Evolutionary conservation across 2,888 invertebrate species (phyloP).

Genomic region (Ophion costatus): DNA sequence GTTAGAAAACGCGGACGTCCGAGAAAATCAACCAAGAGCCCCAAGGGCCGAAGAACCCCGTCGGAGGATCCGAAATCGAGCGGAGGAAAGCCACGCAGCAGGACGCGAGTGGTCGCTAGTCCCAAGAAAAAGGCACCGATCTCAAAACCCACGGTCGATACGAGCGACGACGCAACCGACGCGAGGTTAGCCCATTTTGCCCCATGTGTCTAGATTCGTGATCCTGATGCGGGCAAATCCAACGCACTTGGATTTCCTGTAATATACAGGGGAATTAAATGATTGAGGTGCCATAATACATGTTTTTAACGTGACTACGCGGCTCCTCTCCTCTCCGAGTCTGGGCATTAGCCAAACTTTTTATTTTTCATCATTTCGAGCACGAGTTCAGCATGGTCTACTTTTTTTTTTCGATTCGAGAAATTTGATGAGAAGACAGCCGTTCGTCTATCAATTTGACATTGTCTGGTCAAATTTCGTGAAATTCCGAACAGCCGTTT

Average conservation of each 20-base stretch:
- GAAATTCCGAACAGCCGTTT: too few relatives aligned
- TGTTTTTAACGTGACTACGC: too few relatives aligned
- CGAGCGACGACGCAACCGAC: slow-evolving; percentile 82
- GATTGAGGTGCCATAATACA: too few relatives aligned
- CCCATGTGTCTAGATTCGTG: not conserved
- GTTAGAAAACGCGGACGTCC: slow-evolving; percentile 84
- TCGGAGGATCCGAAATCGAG: slow-evolving; percentile 75
- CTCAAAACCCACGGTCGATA: slow-evolving; percentile 81
- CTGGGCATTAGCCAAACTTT: too few relatives aligned
- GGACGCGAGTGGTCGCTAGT: slow-evolving; percentile 64
- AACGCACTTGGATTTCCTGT: not conserved
- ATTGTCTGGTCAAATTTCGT: too few relatives aligned
- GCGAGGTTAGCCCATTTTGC: slow-evolving; percentile 60
- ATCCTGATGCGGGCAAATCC: not conserved
- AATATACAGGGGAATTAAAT: too few relatives aligned
- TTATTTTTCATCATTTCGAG: too few relatives aligned
- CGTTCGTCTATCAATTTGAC: too few relatives aligned
- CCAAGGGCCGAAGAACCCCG: slow-evolving; percentile 74
- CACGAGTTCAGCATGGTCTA: too few relatives aligned
- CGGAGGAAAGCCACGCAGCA: slow-evolving; percentile 71
- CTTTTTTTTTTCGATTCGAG: too few relatives aligned
- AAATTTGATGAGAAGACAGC: too few relatives aligned
- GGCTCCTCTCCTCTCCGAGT: too few relatives aligned
- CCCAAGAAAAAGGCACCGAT: slow-evolving; percentile 83
- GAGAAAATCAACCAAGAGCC: slow-evolving; percentile 83